Percentiles rank a stretch among this genome's conserved stretches.
phyloP scores from a whole-genome alignment of 2,888 invertebrate species.

The Dromius quadrimaculatus region DNA sequence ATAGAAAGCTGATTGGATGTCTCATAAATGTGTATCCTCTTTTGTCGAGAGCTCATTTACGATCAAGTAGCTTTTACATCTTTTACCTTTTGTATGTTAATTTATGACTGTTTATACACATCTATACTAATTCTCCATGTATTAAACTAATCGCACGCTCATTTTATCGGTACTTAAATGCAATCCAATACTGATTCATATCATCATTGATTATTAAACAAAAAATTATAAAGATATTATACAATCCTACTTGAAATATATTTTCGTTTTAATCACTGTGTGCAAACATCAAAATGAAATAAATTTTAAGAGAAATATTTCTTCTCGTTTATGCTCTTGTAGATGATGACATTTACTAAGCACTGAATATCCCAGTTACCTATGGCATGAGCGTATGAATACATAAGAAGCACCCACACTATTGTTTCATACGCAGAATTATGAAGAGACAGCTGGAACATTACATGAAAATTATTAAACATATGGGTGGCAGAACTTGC shows the following conservation, averaged over 20 bases:
- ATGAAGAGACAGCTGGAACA: neutral
- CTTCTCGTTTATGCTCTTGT: neutral
- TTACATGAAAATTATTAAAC: no score
- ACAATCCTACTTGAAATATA: no score
- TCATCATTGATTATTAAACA: no score
- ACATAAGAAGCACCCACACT: neutral
- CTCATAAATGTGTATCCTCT: constrained; percentile 14
- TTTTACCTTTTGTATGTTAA: constrained; percentile 11
- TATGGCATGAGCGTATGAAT: no score
- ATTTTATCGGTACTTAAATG: neutral
- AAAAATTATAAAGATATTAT: no score
- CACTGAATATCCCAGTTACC: neutral
- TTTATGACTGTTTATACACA: constrained; percentile 4
- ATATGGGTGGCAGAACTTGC: neutral
- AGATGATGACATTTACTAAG: neutral
- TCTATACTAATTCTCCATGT: neutral
- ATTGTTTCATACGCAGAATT: neutral
- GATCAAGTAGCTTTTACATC: constrained; percentile 10
- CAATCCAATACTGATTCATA: neutral
- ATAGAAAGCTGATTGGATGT: constrained; percentile 47
- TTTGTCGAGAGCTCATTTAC: constrained; percentile 10
- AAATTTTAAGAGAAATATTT: neutral
- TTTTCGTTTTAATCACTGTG: neutral
- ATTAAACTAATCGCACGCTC: neutral
- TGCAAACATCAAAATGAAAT: neutral